Evolutionary conservation across 2,113 vertebrate species (phyloP), one percentile per base, ranked within the genome.

Genomic region (Falcunculus frontatus): DNA sequence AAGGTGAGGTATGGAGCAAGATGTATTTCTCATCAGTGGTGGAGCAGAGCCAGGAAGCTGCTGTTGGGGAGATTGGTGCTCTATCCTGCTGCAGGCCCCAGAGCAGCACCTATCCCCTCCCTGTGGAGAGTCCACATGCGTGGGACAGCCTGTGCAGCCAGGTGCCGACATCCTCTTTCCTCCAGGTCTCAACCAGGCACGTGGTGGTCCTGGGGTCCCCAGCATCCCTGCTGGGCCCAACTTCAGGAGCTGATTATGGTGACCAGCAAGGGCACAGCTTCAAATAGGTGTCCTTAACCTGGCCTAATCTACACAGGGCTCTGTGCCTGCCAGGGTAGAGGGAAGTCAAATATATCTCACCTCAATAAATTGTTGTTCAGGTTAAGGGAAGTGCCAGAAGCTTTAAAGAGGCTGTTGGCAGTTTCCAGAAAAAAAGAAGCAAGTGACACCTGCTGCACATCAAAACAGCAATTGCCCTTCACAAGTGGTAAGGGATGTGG

Each of bases 61-160:
- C 68, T 68, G 16, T 17, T 2, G 1, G 25, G 33, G 21, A 50
- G 13, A 30, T 16, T 1, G 2, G 13, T 8, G 39, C 50, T 70
- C 32, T 16, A 1, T 33, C 20, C 33, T 2, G 1, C 44, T 63
- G 44, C 3, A 5, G 20, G 16, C 30, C 59, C 63, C 0, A 1
- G 29, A 78, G 69, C 52, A 75, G 79, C 56, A 46, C 30, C 33
- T 4, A 0, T 55, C 12, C 52, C 9, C 14, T 67, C n/a, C 15
- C n/a, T 11, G 15, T 1, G 3, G 56, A 56, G 39, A 82, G 27
- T n/a, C 46, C 65, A 27, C n/a, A 9, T 2, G 0, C 1, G 0
- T 44, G 52, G 69, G 46, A 74, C 55, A 84, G 52, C 33, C n/a
- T 65, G 55, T 2, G 2, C 57, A 46, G 30, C 78, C 4, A 3